Evolutionary conservation across 2,113 vertebrate species (phyloP).

Genomic region (Psittacara wagleri): DNA sequence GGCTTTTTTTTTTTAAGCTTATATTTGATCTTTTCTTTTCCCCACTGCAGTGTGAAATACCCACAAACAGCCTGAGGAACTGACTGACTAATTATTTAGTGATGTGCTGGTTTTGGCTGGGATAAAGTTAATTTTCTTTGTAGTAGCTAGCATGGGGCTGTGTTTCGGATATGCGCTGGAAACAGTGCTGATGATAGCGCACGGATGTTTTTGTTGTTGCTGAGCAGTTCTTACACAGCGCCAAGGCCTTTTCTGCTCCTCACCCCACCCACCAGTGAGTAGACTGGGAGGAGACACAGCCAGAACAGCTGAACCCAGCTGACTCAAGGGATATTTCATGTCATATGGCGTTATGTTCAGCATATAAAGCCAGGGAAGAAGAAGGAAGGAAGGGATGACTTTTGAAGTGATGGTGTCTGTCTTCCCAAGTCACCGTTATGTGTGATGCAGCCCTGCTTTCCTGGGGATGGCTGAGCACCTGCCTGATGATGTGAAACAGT

Average conservation of each 20-base stretch:
- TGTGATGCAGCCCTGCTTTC: neutral
- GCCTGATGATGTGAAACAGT: neutral
- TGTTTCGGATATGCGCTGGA: neutral
- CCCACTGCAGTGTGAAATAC: neutral
- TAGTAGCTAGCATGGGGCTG: neutral
- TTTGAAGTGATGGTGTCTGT: neutral
- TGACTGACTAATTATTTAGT: neutral
- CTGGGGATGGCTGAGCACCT: neutral
- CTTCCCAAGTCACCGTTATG: neutral
- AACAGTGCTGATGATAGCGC: neutral
- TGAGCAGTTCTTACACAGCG: neutral
- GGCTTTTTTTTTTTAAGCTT: neutral
- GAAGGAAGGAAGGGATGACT: neutral
- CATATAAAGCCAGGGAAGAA: neutral
- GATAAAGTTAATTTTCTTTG: neutral
- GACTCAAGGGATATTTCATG: neutral
- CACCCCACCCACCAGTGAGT: neutral
- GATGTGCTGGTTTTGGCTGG: neutral
- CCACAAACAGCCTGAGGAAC: neutral
- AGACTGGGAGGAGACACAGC: neutral
- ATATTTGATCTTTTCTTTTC: neutral
- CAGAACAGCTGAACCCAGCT: neutral
- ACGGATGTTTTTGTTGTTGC: neutral
- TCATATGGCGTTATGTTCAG: neutral
- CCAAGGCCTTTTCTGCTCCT: neutral